Evolutionary conservation across 2,113 vertebrate species (phyloP).

Genomic region (Ovis aries): DNA sequence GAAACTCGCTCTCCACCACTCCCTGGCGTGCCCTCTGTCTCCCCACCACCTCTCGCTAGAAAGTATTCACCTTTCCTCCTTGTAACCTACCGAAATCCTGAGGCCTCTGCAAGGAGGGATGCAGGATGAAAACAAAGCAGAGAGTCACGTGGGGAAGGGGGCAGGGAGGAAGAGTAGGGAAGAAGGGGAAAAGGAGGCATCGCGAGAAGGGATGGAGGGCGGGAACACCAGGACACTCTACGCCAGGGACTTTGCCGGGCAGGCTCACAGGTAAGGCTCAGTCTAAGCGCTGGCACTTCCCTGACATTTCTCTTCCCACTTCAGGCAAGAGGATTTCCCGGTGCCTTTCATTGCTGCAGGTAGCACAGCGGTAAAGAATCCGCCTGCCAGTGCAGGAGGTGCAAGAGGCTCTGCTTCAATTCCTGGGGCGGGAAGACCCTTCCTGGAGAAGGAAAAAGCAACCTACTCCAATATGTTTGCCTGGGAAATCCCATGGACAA

Average conservation of each 20-base stretch:
- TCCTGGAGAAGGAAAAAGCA: not conserved
- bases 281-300: fast-evolving
- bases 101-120: not conserved
- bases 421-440: not conserved
- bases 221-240: not conserved
- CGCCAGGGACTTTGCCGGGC: fast-evolving
- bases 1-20: not conserved
- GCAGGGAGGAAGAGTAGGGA: not conserved
- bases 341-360: not conserved
- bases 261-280: not conserved
- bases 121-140: not conserved
- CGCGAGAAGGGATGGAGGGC: not conserved
- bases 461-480: not conserved
- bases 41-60: not conserved
- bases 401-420: not conserved
- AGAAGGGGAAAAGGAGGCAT: no score
- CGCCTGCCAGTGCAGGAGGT: fast-evolving
- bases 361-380: not conserved
- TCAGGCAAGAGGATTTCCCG: fast-evolving
- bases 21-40: not conserved
- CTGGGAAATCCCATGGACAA: not conserved
- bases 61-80: not conserved
- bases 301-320: not conserved
- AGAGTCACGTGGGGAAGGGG: not conserved
- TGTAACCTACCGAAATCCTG: not conserved